These are phyloP conservation scores for Folsomia candida DNA, from an alignment of 2,888 invertebrate species.

Conservation along the genomic window DNA sequence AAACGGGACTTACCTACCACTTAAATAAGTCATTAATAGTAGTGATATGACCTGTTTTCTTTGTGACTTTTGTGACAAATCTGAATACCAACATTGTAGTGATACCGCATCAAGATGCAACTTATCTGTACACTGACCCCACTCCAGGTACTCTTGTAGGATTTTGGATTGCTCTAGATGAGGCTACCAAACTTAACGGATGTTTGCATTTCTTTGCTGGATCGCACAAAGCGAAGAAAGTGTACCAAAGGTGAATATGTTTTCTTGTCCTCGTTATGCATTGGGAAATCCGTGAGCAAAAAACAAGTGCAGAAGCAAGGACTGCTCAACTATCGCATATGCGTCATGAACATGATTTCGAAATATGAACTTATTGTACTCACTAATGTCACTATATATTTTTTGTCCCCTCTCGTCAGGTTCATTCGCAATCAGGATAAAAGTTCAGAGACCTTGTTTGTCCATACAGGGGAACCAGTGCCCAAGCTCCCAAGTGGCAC, in stretches of 20 bases:
- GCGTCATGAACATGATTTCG: not conserved
- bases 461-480: slow-evolving; percentile 62
- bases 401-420: slow-evolving; percentile 55
- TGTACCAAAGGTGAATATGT: slow-evolving; percentile 38
- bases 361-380: not conserved
- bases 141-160: slow-evolving; percentile 68
- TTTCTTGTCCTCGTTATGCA: not conserved
- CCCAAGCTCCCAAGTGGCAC: slow-evolving; percentile 66
- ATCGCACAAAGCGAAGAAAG: slow-evolving; percentile 77
- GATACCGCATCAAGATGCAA: slow-evolving; percentile 78
- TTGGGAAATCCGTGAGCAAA: not conserved
- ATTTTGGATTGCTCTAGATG: slow-evolving; percentile 95
- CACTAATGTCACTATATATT: too few relatives aligned
- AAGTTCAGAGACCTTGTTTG: slow-evolving; percentile 61
- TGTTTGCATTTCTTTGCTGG: slow-evolving; percentile 90
- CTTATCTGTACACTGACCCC: slow-evolving; percentile 83
- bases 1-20: too few relatives aligned
- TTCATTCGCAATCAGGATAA: slow-evolving; percentile 69
- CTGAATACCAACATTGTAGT: slow-evolving; percentile 59
- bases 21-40: too few relatives aligned
- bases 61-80: not conserved
- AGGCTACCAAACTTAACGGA: slow-evolving; percentile 88
- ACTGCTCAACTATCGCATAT: not conserved
- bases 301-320: not conserved
- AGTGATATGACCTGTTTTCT: too few relatives aligned